Percentiles rank a stretch among this genome's conserved stretches.
These are phyloP conservation scores for Herpetotheres cachinnans DNA, from an alignment of 2,113 vertebrate genomes.

Conservation along the genomic window DNA sequence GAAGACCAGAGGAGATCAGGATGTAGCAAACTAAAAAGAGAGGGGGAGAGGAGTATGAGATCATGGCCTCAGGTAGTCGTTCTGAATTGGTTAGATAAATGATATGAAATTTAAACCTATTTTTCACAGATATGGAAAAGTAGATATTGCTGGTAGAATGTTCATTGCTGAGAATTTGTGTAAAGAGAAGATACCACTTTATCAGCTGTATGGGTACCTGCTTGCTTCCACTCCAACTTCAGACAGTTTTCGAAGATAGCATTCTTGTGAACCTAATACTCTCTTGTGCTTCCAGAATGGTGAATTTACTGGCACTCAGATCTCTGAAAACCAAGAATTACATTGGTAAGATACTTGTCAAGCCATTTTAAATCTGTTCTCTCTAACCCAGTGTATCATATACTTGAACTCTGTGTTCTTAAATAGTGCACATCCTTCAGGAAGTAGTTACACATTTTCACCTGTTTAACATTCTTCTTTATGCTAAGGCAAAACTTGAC, in stretches of 20 bases:
- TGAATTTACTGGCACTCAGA: slow-evolving; percentile 52
- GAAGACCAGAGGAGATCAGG: neutral
- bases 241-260: neutral
- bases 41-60: neutral
- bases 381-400: neutral
- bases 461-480: neutral
- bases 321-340: slow-evolving; percentile 47
- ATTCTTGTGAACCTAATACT: slow-evolving; percentile 10
- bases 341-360: slow-evolving; percentile 17
- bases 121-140: neutral
- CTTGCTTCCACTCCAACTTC: neutral
- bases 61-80: neutral
- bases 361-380: slow-evolving; percentile 16
- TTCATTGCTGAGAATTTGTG: neutral
- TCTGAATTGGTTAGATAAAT: neutral
- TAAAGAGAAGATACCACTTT: neutral
- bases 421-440: slow-evolving; percentile 7
- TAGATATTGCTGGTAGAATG: neutral
- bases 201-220: neutral
- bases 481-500: neutral
- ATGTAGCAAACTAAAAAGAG: neutral
- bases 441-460: neutral
- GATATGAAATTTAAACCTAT: neutral
- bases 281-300: slow-evolving; percentile 49
- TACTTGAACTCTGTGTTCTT: neutral